Conservation (phyloP, 1,140 invertebrate species). For the Cyclargus thomasi region DNA sequence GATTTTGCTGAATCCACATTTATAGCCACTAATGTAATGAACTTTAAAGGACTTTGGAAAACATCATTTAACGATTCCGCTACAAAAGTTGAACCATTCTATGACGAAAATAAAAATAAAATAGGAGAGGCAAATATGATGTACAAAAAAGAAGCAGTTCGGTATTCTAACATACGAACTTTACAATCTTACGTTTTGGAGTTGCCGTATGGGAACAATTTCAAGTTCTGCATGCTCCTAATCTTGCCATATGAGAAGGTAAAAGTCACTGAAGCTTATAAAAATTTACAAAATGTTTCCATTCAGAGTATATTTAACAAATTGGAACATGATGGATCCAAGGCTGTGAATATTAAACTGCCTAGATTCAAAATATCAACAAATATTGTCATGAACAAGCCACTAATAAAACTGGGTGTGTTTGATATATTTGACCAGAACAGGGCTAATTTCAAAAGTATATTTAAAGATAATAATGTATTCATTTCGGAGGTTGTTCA, state of each 20-base stretch:
- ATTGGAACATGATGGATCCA: constrained; percentile 62
- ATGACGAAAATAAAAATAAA: constrained; percentile 63
- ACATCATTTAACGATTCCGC: constrained; percentile 78
- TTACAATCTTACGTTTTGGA: constrained; percentile 69
- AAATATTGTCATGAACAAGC: constrained; percentile 75
- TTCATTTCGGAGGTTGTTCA: constrained; percentile 79
- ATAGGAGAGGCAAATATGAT: constrained; percentile 76
- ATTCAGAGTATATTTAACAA: constrained; percentile 50
- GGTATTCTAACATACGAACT: constrained; percentile 59
- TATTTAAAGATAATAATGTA: constrained; percentile 68
- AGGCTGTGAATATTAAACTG: constrained; percentile 78
- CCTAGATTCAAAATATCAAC: constrained; percentile 82
- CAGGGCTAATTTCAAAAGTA: constrained; percentile 79
- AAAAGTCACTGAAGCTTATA: constrained; percentile 37
- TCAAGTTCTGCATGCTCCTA: constrained; percentile 45
- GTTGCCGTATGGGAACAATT: constrained; percentile 74
- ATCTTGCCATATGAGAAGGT: constrained; percentile 35
- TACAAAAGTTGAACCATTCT: constrained; percentile 75
- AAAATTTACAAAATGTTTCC: constrained; percentile 30
- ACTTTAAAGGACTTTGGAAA: constrained; percentile 87
- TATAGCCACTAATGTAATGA: constrained; percentile 84
- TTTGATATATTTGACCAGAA: constrained; percentile 78
- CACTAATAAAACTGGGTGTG: constrained; percentile 80
- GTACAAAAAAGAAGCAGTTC: constrained; percentile 67
- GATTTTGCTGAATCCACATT: constrained; percentile 76